These are phyloP conservation scores for Hiodon alosoides DNA, from an alignment of 2,113 vertebrate species.

Conservation along the genomic window DNA sequence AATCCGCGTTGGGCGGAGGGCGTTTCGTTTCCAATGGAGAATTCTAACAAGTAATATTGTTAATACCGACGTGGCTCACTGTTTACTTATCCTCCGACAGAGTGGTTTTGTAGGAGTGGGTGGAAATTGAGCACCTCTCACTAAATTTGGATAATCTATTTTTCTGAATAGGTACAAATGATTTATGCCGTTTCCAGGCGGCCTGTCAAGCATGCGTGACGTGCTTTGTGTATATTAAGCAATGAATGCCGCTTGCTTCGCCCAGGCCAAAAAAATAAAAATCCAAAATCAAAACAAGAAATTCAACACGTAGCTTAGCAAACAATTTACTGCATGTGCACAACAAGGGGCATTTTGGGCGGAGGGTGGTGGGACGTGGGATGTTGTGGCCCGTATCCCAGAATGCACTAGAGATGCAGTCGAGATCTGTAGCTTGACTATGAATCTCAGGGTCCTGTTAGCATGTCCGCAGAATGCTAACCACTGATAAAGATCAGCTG, in stretches of 20 bases:
- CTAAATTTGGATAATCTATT: constrained; percentile 39
- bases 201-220: background rate
- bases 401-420: background rate
- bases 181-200: background rate
- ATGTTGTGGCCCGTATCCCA: background rate
- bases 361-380: background rate
- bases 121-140: constrained; percentile 31
- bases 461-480: background rate
- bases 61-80: background rate
- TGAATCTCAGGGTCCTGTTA: background rate
- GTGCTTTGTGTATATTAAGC: background rate
- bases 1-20: background rate
- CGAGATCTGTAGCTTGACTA: background rate
- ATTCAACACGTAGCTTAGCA: background rate
- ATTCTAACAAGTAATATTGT: background rate
- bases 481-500: background rate
- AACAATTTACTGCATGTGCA: background rate
- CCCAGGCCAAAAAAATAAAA: background rate
- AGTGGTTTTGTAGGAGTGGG: constrained; percentile 6
- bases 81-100: background rate
- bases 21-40: background rate
- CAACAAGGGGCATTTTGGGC: background rate
- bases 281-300: background rate
- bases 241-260: background rate
- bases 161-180: constrained; percentile 26